Percentiles rank a stretch among this genome's conserved stretches.
Evolutionary conservation across 2,113 vertebrate species (phyloP).

Genomic region (Odobenus rosmarus): DNA sequence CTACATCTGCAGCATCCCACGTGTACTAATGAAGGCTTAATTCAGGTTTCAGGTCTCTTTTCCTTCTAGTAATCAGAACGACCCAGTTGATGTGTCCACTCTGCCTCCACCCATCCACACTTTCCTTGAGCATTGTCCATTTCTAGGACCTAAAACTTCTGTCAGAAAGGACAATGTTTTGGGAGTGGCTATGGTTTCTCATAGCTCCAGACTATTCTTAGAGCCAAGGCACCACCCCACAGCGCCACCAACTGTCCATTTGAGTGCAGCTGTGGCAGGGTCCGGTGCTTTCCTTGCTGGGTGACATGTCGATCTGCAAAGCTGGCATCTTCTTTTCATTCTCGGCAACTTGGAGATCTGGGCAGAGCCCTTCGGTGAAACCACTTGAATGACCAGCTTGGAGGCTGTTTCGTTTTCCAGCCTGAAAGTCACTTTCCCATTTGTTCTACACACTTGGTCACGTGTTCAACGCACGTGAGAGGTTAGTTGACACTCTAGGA

Average conservation of each 20-base stretch:
- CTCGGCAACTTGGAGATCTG: not conserved
- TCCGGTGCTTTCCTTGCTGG: not conserved
- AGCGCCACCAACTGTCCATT: not conserved
- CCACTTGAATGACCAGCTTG: not conserved
- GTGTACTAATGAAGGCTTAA: slow-evolving; percentile 54
- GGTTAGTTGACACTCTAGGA: not conserved
- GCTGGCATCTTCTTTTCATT: not conserved
- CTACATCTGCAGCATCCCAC: not conserved
- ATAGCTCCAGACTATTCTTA: not conserved
- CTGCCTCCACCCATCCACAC: not conserved
- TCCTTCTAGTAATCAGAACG: slow-evolving; percentile 75
- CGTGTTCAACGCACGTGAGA: not conserved
- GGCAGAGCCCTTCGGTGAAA: not conserved
- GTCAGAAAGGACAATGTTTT: not conserved
- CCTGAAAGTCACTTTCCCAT: slow-evolving; percentile 28
- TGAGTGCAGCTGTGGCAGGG: not conserved
- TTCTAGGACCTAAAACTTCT: not conserved
- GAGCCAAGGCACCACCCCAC: not conserved
- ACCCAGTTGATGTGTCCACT: slow-evolving; percentile 70
- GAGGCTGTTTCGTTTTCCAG: slow-evolving; percentile 40
- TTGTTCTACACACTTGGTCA: slow-evolving; percentile 43
- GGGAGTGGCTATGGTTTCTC: not conserved
- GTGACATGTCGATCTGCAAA: no score
- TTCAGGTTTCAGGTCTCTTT: slow-evolving; percentile 60
- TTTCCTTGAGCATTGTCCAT: slow-evolving; percentile 49